A percentile compares a stretch with the other conserved stretches of the same genome.
Evolutionary conservation across 1,140 invertebrate species (phyloP).

Genomic region (Drosophila pandora): DNA sequence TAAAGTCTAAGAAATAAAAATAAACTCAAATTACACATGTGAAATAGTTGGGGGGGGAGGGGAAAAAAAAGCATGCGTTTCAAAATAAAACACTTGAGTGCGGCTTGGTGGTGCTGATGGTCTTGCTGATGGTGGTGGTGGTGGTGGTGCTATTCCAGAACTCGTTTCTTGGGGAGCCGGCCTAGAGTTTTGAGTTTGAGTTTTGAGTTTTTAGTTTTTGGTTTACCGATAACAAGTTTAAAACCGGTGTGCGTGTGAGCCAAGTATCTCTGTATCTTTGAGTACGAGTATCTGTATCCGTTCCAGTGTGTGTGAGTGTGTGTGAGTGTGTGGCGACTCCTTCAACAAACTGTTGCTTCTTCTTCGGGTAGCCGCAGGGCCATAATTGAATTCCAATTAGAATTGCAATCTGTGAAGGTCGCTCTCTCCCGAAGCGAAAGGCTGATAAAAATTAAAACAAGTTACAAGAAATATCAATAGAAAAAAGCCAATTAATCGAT

Average conservation of each 20-base stretch:
- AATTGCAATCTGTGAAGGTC: constrained; percentile 64
- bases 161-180: constrained; percentile 65
- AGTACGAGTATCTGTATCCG: constrained; percentile 1
- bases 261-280: constrained; percentile 40
- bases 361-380: constrained; percentile 29
- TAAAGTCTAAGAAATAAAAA: background rate
- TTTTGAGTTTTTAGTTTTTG: constrained; percentile 50
- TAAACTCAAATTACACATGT: constrained; percentile 25
- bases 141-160: constrained; percentile 56
- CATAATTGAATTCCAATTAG: constrained; percentile 72
- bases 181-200: constrained; percentile 40
- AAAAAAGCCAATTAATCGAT: constrained; percentile 32
- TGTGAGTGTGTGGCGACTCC: constrained; percentile 50
- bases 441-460: constrained; percentile 6
- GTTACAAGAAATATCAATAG: background rate
- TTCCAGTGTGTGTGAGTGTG: constrained; percentile 14
- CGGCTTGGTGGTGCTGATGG: constrained; percentile 23
- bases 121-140: constrained; percentile 31
- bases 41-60: constrained; percentile 7
- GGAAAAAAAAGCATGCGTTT: constrained; percentile 34
- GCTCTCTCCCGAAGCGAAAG: background rate
- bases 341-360: constrained; percentile 79
- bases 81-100: constrained; percentile 75
- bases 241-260: constrained; percentile 69
- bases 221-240: constrained; percentile 79